Evolutionary conservation across 2,888 invertebrate species (phyloP), one percentile per base, ranked within the genome.

Genomic region (Harmothoe impar): DNA sequence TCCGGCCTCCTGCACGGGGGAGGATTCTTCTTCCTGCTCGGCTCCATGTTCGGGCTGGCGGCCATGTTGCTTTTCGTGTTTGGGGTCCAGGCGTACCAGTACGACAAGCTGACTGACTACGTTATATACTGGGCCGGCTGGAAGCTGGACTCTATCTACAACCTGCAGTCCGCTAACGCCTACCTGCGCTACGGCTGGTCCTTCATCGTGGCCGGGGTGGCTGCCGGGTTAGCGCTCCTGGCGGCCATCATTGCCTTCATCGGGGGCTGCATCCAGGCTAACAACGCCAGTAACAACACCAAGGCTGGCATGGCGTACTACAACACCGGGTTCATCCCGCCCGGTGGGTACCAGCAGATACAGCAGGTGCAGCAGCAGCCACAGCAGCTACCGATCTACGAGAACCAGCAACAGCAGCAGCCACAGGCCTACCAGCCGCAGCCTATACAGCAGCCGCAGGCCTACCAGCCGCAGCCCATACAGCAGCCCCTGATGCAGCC

Each of bases 231-330:
- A 10, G 84, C 84, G 0, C 84, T 84, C n/a, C n/a, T 84, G 1
- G 84, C 51, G 0, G 84, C 84, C n/a, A 12, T 84, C 84, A 43
- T 43, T 20, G 35, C 84, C 43, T 84, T 84, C 25, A 29, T n/a
- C 25, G 35, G 20, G 10, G 20, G 20, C 0, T 51, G 84, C 23
- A 7, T 84, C 20, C 23, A 43, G 23, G 12, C 12, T 0, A 43
- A 10, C 10, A 43, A 43, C 43, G 43, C 3, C 5, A 43, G 10
- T 3, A 10, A 43, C 3, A 35, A 17, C 43, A n/a, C 1, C 1
- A 1, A 33, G 84, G 10, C 7, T 3, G 5, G 33, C 35, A 20
- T 43, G 23, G 52, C 12, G 17, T 17, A 35, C 33, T 25, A 35
- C n/a, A 84, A 51, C 51, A 17, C 35, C 0, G 84, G 25, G 5